phyloP scores from a whole-genome alignment of 2,888 invertebrate genomes.

The Vandiemenella viatica region DNA sequence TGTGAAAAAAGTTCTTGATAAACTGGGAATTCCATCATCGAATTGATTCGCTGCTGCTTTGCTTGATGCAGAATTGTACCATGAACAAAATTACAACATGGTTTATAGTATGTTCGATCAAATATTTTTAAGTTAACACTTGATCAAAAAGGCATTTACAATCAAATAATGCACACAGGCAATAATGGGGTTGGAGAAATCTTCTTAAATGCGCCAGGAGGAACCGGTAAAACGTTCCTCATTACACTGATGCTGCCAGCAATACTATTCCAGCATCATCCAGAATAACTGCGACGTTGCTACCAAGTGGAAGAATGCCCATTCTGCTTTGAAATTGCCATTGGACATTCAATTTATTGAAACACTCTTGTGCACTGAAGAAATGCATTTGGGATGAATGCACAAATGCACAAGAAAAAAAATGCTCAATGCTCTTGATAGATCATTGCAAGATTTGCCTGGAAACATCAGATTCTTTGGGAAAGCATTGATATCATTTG shows the following conservation, averaged over 20 bases:
- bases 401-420: not conserved
- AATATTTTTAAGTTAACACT: not conserved
- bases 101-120: not conserved
- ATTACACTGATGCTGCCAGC: not conserved
- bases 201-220: no score
- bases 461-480: no score
- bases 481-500: no score
- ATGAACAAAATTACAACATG: not conserved
- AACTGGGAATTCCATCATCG: no score
- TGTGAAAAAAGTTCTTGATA: no score
- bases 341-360: not conserved
- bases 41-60: not conserved
- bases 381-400: not conserved
- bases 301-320: no score
- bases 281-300: not conserved
- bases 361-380: not conserved
- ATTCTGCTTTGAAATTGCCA: not conserved
- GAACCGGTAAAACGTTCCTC: no score
- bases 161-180: not conserved
- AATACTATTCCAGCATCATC: not conserved
- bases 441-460: no score
- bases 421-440: no score
- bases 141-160: not conserved
- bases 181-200: not conserved
- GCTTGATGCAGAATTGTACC: not conserved